Percentiles rank a stretch among this genome's conserved stretches.
phyloP scores from a whole-genome alignment of 1,140 invertebrate species.

The Gonioctena quinquepunctata region DNA sequence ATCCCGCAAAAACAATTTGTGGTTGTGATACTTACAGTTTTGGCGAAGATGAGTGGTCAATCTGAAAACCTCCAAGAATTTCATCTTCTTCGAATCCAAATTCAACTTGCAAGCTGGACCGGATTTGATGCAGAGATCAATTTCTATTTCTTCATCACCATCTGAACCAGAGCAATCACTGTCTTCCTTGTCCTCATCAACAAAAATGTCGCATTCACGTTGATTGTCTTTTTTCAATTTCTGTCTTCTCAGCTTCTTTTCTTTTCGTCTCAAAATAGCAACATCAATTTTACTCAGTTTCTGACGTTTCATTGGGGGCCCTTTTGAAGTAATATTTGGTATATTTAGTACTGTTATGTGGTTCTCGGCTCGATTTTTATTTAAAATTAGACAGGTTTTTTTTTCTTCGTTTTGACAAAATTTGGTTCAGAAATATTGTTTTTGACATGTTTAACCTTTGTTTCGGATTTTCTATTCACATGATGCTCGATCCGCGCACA shows the following conservation, averaged over 20 bases:
- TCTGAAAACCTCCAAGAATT: constrained; percentile 46
- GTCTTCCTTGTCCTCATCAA: constrained; percentile 36
- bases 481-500: too few species aligned
- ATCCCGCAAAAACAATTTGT: constrained; percentile 6
- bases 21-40: constrained; percentile 44
- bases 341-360: constrained; percentile 44
- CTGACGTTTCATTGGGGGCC: constrained; percentile 32
- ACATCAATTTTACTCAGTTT: constrained; percentile 52
- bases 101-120: constrained; percentile 41
- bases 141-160: constrained; percentile 31
- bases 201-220: constrained; percentile 27
- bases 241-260: constrained; percentile 3
- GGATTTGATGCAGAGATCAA: constrained; percentile 45
- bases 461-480: too few species aligned
- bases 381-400: too few species aligned
- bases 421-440: too few species aligned
- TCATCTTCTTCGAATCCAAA: constrained; percentile 35
- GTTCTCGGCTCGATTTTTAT: background rate
- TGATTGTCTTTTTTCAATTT: constrained; percentile 11
- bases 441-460: too few species aligned
- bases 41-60: constrained; percentile 45
- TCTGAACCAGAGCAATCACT: constrained; percentile 38
- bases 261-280: constrained; percentile 34
- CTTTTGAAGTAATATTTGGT: constrained; percentile 34
- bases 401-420: background rate